These are phyloP conservation scores for Anoplophora glabripennis DNA, from an alignment of 1,140 invertebrate genomes.

Conservation along the genomic window DNA sequence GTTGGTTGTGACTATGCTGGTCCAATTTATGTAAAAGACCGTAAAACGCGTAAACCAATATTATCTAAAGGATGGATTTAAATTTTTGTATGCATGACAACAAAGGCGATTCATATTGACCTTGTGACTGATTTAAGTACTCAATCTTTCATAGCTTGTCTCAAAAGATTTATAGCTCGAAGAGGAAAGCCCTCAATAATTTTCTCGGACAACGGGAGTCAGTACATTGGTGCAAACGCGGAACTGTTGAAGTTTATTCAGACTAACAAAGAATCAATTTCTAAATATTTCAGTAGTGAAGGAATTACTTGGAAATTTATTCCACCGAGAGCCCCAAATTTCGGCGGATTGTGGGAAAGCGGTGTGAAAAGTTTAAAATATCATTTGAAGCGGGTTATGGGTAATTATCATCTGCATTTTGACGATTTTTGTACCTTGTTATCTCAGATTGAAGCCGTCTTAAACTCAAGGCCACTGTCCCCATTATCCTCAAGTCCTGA, in stretches of 20 bases:
- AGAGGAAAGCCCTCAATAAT: conserved; percentile 35
- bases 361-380: conserved; percentile 46
- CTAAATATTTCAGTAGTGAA: neutral
- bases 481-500: conserved; percentile 24
- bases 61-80: conserved; percentile 30
- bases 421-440: conserved; percentile 40
- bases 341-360: conserved; percentile 50
- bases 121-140: conserved; percentile 26
- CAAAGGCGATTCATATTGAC: conserved; percentile 45
- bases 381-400: conserved; percentile 37
- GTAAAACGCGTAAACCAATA: conserved; percentile 23
- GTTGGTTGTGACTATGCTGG: conserved; percentile 42
- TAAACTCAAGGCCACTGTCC: conserved; percentile 28
- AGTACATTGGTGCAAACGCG: conserved; percentile 16
- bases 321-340: conserved; percentile 44
- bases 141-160: conserved; percentile 30
- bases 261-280: neutral
- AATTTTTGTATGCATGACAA: conserved; percentile 39
- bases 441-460: conserved; percentile 25
- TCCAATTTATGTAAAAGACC: conserved; percentile 34
- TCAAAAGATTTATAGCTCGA: conserved; percentile 39
- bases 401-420: conserved; percentile 14
- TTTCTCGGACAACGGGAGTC: conserved; percentile 30
- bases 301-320: conserved; percentile 31
- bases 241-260: conserved; percentile 3